Evolutionary conservation across 2,797 vertebrate species (phyloP).

Genomic region (Crax fasciolata): DNA sequence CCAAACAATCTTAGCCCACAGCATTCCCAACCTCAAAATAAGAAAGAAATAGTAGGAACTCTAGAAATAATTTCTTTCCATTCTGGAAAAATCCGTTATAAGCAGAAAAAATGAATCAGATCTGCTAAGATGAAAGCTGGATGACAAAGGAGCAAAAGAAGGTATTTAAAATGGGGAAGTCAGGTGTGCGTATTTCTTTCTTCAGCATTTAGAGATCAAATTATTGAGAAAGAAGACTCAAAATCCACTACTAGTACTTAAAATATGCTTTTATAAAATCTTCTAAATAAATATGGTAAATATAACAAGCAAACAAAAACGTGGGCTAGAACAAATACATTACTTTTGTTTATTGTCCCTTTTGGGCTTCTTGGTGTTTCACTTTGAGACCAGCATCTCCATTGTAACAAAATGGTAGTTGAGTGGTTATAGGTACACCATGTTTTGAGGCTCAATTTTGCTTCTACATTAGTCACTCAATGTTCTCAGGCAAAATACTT

Average conservation of each 20-base stretch:
- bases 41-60: not conserved
- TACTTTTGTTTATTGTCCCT: not conserved
- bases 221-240: not conserved
- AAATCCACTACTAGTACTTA: not conserved
- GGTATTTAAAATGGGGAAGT: not conserved
- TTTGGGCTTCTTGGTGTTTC: not conserved
- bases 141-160: not conserved
- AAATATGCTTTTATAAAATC: not conserved
- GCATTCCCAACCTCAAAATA: not conserved
- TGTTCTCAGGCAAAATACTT: not conserved
- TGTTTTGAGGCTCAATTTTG: not conserved
- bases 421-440: not conserved
- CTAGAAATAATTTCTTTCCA: not conserved
- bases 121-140: not conserved
- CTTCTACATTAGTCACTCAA: not conserved
- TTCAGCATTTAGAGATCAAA: not conserved
- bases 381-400: not conserved
- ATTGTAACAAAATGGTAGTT: not conserved
- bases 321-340: not conserved
- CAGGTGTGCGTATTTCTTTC: not conserved
- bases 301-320: not conserved
- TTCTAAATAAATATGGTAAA: not conserved
- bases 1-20: not conserved
- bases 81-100: not conserved
- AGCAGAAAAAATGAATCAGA: not conserved